A percentile compares a stretch with the other conserved stretches of the same genome.
Conservation (phyloP, 2,113 vertebrate species). For the Sciurus niger region DNA sequence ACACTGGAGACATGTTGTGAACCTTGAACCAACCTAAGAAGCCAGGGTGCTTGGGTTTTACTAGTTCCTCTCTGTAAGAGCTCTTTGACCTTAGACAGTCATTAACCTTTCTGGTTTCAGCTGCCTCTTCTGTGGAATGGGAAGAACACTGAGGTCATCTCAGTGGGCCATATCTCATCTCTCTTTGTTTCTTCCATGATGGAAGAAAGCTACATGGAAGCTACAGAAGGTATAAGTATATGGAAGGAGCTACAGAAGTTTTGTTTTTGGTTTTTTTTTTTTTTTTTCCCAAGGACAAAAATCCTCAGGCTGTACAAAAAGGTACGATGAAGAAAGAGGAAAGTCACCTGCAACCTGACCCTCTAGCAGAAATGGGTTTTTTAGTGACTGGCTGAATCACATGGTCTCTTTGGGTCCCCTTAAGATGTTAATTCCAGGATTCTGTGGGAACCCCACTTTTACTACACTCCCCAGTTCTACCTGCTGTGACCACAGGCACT, state of each 20-base stretch:
- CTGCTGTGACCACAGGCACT: background rate
- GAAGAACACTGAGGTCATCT: too few species aligned
- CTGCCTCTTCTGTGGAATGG: background rate
- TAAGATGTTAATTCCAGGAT: background rate
- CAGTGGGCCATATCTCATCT: background rate
- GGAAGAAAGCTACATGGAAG: too few species aligned
- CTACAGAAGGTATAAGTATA: too few species aligned
- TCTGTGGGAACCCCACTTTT: background rate
- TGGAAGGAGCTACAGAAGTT: background rate
- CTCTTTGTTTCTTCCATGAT: background rate
- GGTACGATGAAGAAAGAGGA: too few species aligned
- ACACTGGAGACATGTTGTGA: background rate
- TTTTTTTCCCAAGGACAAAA: too few species aligned
- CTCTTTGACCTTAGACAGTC: background rate
- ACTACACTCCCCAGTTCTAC: background rate
- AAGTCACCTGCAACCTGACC: too few species aligned
- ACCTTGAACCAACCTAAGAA: background rate
- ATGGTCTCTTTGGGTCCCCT: constrained; percentile 1
- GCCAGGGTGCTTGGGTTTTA: background rate
- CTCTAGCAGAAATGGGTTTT: background rate
- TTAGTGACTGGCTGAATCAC: background rate
- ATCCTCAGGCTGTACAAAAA: too few species aligned
- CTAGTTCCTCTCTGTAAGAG: background rate
- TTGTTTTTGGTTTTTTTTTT: background rate
- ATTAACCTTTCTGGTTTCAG: background rate